Percentiles rank a stretch among this genome's conserved stretches.
phyloP scores from a whole-genome alignment of 1,140 invertebrate genomes.

The Xylocopa sonorina region DNA sequence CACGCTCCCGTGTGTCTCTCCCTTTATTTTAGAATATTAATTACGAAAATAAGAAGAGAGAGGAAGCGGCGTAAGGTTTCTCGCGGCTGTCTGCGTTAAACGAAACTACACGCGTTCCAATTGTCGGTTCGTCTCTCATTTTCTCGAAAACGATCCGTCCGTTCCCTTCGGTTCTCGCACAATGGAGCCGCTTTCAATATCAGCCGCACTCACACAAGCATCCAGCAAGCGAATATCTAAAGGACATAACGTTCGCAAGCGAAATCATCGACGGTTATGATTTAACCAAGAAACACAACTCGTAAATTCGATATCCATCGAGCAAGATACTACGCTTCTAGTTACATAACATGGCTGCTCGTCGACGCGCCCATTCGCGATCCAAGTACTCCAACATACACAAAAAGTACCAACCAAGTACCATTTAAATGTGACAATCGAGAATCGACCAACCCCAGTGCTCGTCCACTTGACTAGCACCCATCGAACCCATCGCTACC shows the following conservation, averaged over 20 bases:
- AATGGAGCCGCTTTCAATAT: neutral
- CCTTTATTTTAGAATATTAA: neutral
- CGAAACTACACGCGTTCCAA: neutral
- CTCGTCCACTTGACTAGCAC: too few species aligned
- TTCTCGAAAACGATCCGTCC: neutral
- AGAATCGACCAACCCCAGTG: too few species aligned
- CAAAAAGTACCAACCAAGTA: too few species aligned
- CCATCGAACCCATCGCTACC: neutral
- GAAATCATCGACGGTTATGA: neutral
- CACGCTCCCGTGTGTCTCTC: neutral
- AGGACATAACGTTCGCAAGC: too few species aligned
- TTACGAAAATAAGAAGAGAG: neutral
- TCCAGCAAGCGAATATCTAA: neutral
- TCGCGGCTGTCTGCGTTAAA: neutral
- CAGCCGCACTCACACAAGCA: neutral
- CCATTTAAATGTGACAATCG: too few species aligned
- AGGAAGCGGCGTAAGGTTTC: too few species aligned
- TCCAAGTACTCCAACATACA: too few species aligned
- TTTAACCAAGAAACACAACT: neutral
- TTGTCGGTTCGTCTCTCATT: too few species aligned
- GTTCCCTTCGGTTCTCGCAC: neutral
- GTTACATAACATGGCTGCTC: too few species aligned
- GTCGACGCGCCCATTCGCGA: too few species aligned
- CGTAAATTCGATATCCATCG: neutral
- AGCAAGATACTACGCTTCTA: too few species aligned